Percentiles rank a stretch among this genome's conserved stretches.
These are phyloP conservation scores for Zaprionus nigranus DNA, from an alignment of 1,140 invertebrate species.

Conservation along the genomic window DNA sequence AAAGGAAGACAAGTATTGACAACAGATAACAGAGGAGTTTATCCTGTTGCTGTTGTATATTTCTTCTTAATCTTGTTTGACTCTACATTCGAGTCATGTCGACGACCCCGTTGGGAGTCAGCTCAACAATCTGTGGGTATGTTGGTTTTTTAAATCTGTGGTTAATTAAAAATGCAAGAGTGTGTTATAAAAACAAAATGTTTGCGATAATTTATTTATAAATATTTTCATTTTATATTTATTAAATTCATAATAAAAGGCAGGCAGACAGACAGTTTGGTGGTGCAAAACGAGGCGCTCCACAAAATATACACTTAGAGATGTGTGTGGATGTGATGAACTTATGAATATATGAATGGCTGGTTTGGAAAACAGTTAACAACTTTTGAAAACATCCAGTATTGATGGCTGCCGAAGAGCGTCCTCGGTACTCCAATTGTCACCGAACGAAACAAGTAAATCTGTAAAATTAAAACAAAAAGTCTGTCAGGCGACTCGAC, in stretches of 20 bases:
- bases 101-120: constrained; percentile 13
- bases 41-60: background rate
- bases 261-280: background rate
- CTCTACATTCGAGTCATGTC: constrained; percentile 1
- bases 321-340: constrained; percentile 15
- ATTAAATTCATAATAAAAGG: background rate
- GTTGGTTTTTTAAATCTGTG: constrained; percentile 13
- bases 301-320: constrained; percentile 3
- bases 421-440: constrained; percentile 21
- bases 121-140: background rate
- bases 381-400: constrained; percentile 56
- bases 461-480: constrained; percentile 76
- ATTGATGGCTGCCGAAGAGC: constrained; percentile 40
- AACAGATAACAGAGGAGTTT: background rate
- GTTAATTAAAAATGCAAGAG: constrained; percentile 16
- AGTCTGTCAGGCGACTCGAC: constrained; percentile 47
- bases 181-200: constrained; percentile 12
- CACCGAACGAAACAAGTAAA: constrained; percentile 58
- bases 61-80: background rate
- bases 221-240: constrained; percentile 28
- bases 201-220: constrained; percentile 21
- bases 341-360: constrained; percentile 49
- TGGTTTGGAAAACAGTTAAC: constrained; percentile 45
- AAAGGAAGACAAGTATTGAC: background rate
- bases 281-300: background rate